Base-by-base conservation (phyloP, 1,140 invertebrate genomes). In the Ips typographus region DNA sequence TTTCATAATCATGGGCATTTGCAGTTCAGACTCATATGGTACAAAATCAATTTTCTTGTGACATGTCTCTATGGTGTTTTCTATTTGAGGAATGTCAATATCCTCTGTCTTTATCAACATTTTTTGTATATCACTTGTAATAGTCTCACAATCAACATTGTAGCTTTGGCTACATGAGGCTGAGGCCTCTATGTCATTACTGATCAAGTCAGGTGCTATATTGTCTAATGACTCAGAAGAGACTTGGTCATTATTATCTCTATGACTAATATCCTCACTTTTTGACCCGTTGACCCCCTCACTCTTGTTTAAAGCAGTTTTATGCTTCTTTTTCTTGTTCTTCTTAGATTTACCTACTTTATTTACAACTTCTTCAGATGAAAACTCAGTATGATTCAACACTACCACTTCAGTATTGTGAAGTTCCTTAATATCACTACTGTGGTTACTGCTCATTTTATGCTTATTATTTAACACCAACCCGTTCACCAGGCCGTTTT, bases 1-100 rank as follows among this genome's bases (percentile, higher is more conserved):
- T 85, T 92, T 90, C 94, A 99, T 99, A 73, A 99, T 98, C 79
- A 94, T 90, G 73, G 93, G 90, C 93, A 98, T 95, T 84, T 97
- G 94, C 71, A 90, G 78, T 85, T 97, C 95, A 69, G 89, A 90
- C 84, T 94, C 85, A 83, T 96, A 94, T 77, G 91, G 88, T 75
- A 92, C 85, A 85, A 92, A 91, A 78, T 84, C 63, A 64, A 73
- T 71, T 53, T 71, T 71, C 38, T 71, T 66, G 38, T 2, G 22
- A 22, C 22, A 22, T 22, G 22, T 51, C 39, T 60, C 5, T 49
- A 58, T 41, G 41, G 44, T 39, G 2, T 62, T 8, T 39, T 49
- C 60, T 58, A 8, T 43, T 4, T 4, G 36, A 64, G 61, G 3
- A 2, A 44, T 56, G 49, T 56, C 51, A 47, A 49, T 22, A 8